Evolutionary conservation across 1,140 invertebrate genomes (phyloP).

Genomic region (Pogonus chalceus): DNA sequence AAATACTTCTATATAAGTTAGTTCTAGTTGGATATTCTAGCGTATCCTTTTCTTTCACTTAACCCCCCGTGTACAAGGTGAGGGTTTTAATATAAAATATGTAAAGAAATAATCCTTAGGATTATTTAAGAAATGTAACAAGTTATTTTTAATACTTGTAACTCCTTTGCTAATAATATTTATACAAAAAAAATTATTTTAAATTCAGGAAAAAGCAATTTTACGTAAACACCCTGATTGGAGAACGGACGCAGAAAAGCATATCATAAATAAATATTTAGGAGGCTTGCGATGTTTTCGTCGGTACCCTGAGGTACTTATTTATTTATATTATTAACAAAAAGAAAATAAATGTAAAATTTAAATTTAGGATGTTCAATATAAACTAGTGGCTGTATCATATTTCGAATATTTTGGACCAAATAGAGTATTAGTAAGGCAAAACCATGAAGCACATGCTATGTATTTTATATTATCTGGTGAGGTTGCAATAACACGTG

Average conservation of each 20-base stretch:
- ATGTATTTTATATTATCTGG: constrained; percentile 50
- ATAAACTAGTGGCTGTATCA: constrained; percentile 40
- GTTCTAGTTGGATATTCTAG: too few relatives aligned
- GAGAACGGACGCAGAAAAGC: constrained; percentile 42
- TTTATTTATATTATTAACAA: constrained; percentile 23
- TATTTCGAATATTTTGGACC: constrained; percentile 45
- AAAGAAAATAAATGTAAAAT: constrained; percentile 22
- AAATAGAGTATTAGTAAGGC: constrained; percentile 43
- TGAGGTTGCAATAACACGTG: constrained; percentile 39
- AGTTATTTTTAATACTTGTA: too few relatives aligned
- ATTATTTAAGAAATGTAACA: too few relatives aligned
- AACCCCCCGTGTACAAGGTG: constrained; percentile 18
- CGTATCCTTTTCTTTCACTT: constrained; percentile 38
- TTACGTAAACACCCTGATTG: constrained; percentile 38
- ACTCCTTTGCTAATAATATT: too few relatives aligned
- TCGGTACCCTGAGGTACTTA: constrained; percentile 41
- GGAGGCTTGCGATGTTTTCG: constrained; percentile 46
- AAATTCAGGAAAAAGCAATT: constrained; percentile 38
- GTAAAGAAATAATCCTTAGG: background rate
- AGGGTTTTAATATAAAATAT: constrained; percentile 2
- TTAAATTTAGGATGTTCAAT: constrained; percentile 39
- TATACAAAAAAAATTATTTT: constrained; percentile 7
- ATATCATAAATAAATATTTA: constrained; percentile 40
- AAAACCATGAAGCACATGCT: constrained; percentile 42
- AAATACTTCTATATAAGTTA: too few relatives aligned